These are phyloP conservation scores for Ephestia elutella DNA, from an alignment of 1,140 invertebrate species.

Conservation along the genomic window DNA sequence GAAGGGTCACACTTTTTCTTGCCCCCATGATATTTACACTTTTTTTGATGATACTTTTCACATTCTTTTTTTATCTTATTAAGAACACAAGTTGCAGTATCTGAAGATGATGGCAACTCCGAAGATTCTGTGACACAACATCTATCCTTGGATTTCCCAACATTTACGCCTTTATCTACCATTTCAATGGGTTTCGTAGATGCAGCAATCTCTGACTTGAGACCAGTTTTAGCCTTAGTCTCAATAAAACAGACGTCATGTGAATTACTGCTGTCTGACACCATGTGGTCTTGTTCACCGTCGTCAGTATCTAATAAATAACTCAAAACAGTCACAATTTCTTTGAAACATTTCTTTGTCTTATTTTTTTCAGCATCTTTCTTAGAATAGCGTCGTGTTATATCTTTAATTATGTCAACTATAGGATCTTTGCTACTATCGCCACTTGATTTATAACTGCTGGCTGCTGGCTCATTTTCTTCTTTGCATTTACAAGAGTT, in stretches of 20 bases:
- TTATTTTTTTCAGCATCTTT: slow-evolving; percentile 43
- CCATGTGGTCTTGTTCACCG: slow-evolving; percentile 32
- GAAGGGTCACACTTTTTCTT: slow-evolving; percentile 42
- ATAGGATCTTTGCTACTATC: slow-evolving; percentile 36
- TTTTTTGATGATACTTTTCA: slow-evolving; percentile 57
- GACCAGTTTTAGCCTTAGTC: not conserved
- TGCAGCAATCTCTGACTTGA: not conserved
- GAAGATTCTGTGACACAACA: slow-evolving; percentile 39
- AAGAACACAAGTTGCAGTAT: slow-evolving; percentile 52
- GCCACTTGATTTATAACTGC: slow-evolving; percentile 11
- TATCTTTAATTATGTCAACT: slow-evolving; percentile 51
- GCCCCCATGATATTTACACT: slow-evolving; percentile 37
- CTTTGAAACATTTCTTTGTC: slow-evolving; percentile 60
- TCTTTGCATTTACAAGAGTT: not conserved
- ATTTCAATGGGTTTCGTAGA: not conserved
- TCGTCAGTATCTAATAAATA: slow-evolving; percentile 63
- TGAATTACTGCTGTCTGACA: slow-evolving; percentile 8
- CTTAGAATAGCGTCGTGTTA: slow-evolving; percentile 60
- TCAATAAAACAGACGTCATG: not conserved
- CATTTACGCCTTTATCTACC: slow-evolving; percentile 49
- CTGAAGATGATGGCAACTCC: slow-evolving; percentile 44
- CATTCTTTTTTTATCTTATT: slow-evolving; percentile 62
- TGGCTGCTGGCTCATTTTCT: not conserved
- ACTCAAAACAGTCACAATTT: slow-evolving; percentile 55
- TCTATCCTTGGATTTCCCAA: slow-evolving; percentile 31